Evolutionary conservation across 2,113 vertebrate genomes (phyloP), one percentile per base, ranked within the genome.

Genomic region (Nesoenas mayeri): DNA sequence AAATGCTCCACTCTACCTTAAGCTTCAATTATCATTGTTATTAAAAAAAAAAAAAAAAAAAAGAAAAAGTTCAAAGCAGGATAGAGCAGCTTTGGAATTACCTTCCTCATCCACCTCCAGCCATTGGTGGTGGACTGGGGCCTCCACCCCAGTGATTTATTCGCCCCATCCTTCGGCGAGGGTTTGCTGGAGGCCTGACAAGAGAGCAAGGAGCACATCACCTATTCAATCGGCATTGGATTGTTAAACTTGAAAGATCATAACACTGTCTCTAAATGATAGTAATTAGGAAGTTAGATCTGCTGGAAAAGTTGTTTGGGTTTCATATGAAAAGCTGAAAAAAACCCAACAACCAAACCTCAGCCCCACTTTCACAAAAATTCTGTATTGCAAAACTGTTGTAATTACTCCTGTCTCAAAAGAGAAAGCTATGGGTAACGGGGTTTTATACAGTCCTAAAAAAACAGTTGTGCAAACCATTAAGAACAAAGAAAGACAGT

Each of bases 101-200:
- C 99, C 99, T 99, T 99, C 99, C 99, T 99, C 99, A 99, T 99
- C 99, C 99, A 94, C 99, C 99, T 91, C 99, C 99, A 62, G 98
- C 99, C 99, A 99, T 99, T 51, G 99, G 99, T 91, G 99, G 99
- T 83, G 99, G 97, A 80, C 48, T 98, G 34, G 99, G 99, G 26
- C 99, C 99, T n/a, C 96, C 98, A 32, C 70, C 98, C 79, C 98
- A 98, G 26, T 99, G 98, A 93, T 96, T 98, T 98, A 99, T 98
- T 94, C 98, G 98, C 79, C 99, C 99, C 98, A 99, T 99, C 85
- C 98, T 98, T 57, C 99, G 98, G 6, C 98, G 98, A 93, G 99
- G 99, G 17, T 97, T 97, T 82, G 99, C 98, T 53, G 99, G 99
- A 73, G 99, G 99, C 81, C 99, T 99, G 93, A 58, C 34, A 77